Percentiles rank a stretch among this genome's conserved stretches.
phyloP scores from a whole-genome alignment of 2,797 vertebrate species.

The Melanotaenia maccullochi region DNA sequence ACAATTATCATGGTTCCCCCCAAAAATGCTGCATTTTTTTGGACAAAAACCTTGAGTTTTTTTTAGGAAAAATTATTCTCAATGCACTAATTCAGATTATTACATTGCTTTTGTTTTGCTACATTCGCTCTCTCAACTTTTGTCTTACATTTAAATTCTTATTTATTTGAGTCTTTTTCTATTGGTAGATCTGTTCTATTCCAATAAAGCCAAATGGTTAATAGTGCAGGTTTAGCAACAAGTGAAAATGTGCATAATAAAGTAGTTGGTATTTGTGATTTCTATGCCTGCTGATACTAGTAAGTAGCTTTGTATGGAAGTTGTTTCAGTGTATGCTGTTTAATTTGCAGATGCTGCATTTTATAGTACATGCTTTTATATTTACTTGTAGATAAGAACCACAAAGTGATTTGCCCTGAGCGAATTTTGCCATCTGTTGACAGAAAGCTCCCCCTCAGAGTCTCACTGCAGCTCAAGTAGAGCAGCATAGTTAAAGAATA shows the following conservation, averaged over 20 bases:
- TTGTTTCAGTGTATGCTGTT: constrained; percentile 47
- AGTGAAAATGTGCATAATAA: constrained; percentile 55
- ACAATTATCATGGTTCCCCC: constrained; percentile 68
- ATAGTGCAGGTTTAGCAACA: constrained; percentile 58
- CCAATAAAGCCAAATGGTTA: constrained; percentile 62
- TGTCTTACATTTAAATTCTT: neutral
- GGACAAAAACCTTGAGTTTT: constrained; percentile 34
- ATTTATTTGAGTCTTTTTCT: neutral
- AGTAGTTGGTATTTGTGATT: constrained; percentile 41
- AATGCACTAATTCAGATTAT: constrained; percentile 34
- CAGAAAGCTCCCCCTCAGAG: constrained; percentile 59
- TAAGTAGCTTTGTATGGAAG: constrained; percentile 51
- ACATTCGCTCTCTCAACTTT: neutral
- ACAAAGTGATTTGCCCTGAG: constrained; percentile 69
- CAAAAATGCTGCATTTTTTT: constrained; percentile 59
- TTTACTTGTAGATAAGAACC: constrained; percentile 65
- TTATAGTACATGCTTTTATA: constrained; percentile 53
- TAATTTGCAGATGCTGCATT: constrained; percentile 57
- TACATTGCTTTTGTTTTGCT: neutral
- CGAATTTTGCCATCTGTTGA: constrained; percentile 78
- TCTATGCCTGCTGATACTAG: constrained; percentile 29
- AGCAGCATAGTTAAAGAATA: constrained; percentile 70
- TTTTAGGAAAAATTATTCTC: constrained; percentile 7
- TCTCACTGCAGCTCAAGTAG: constrained; percentile 66
- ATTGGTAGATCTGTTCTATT: constrained; percentile 40